phyloP scores from a whole-genome alignment of 2,113 vertebrate genomes.

The Mormyrus iriodes region DNA sequence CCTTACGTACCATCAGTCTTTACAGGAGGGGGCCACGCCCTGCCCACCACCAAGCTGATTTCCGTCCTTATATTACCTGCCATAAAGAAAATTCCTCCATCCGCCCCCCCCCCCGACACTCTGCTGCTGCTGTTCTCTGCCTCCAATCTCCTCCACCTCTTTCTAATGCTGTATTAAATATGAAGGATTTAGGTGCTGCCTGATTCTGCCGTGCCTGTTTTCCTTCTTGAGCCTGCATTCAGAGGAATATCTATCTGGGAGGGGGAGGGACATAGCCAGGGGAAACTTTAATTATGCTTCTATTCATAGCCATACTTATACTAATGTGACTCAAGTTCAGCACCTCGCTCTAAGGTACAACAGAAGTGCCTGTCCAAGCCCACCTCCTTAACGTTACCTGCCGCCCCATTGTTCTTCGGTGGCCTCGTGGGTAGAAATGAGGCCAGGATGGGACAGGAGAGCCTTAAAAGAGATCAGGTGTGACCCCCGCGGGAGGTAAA shows the following conservation, averaged over 20 bases:
- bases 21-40: not conserved
- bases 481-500: not conserved
- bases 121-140: not conserved
- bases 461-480: not conserved
- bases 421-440: not conserved
- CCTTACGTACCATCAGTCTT: not conserved
- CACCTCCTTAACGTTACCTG: not conserved
- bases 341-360: not conserved
- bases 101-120: not conserved
- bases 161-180: slow-evolving; percentile 20
- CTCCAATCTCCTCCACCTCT: not conserved
- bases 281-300: not conserved
- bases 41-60: not conserved
- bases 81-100: not conserved
- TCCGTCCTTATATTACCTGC: not conserved
- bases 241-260: not conserved
- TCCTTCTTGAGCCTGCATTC: not conserved
- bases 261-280: not conserved
- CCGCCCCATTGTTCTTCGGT: not conserved
- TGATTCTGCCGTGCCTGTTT: slow-evolving; percentile 7
- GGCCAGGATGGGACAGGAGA: not conserved
- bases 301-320: not conserved
- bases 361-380: not conserved
- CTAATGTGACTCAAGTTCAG: not conserved
- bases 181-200: slow-evolving; percentile 9